Evolutionary conservation across 1,140 invertebrate genomes (phyloP).

Genomic region (Atta texana): DNA sequence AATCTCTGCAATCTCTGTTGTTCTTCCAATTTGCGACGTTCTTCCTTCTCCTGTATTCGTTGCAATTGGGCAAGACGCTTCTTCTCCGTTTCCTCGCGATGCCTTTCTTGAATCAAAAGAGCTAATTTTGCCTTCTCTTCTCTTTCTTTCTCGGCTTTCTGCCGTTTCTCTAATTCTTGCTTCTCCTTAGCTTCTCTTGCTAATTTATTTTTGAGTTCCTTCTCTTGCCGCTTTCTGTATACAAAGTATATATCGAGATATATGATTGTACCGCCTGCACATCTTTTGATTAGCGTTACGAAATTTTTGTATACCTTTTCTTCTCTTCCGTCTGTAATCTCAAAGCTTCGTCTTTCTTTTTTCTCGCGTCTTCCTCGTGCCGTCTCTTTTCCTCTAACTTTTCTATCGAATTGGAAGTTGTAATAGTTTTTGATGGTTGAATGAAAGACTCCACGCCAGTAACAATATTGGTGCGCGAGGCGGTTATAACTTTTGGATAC

Average conservation of each 20-base stretch:
- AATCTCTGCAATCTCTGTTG: constrained; percentile 81
- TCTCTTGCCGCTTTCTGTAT: constrained; percentile 87
- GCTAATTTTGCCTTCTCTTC: constrained; percentile 84
- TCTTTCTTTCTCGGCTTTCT: constrained; percentile 83
- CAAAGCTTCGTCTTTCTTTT: constrained; percentile 83
- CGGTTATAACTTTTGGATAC: constrained; percentile 78
- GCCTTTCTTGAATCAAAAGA: constrained; percentile 78
- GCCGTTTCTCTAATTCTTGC: constrained; percentile 81
- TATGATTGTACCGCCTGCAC: neutral
- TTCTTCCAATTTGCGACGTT: constrained; percentile 84
- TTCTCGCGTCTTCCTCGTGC: constrained; percentile 80
- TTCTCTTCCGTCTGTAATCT: constrained; percentile 86
- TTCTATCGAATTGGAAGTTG: constrained; percentile 74
- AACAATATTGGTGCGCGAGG: constrained; percentile 78
- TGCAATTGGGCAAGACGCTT: constrained; percentile 79
- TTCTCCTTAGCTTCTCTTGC: constrained; percentile 87
- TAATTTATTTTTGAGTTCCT: constrained; percentile 87
- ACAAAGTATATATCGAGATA: constrained; percentile 32
- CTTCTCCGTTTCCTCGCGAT: constrained; percentile 81
- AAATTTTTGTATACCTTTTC: constrained; percentile 80
- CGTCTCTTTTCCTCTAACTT: constrained; percentile 79
- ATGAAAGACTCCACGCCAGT: constrained; percentile 80
- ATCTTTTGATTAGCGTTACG: neutral
- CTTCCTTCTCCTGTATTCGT: constrained; percentile 85
- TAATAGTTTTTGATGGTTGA: constrained; percentile 70